Base-by-base conservation (phyloP, 1,140 invertebrate species). In the Dendrolimus kikuchii region DNA sequence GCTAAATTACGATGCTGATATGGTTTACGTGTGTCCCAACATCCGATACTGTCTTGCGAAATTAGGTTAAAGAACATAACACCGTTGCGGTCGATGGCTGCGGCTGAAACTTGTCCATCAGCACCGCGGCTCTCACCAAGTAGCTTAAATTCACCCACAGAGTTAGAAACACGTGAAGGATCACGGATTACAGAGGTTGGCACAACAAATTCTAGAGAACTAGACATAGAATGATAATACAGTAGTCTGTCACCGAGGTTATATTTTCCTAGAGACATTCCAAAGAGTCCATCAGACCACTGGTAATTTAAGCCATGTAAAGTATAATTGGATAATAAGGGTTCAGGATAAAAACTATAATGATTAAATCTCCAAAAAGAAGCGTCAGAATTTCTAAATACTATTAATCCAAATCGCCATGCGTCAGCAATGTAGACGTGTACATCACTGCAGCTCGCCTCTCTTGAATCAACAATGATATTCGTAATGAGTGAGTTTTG, bases 241-340 rank as follows among this genome's bases (percentile, higher is more conserved):
- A 95, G 66, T 0, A 90, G 88, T 39, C 91, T 86, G 49, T 94
- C 91, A 2, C 81, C 74, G 37, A 87, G 71, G 42, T 91, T 87
- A 0, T 89, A 60, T 2, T 91, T 92, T 8, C 91, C 91, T 45
- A 95, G 64, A 5, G 93, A 91, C 75, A 95, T 88, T 0, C 93
- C 93, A 62, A 95, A 95, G 10, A 95, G 81, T 2, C 94, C 94
- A 62, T 95, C 94, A 2, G 92, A 90, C 94, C 94, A 95, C 62
- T 93, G 92, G 66, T 93, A 95, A 49, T 92, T 91, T 0, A 95
- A 60, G 7, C 92, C 93, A 53, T 94, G 92, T 3, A 94, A 56
- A 36, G 92, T 91, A 57, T 91, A 92, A 61, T 91, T 91, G 0
- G 92, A 89, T 1, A 92, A 88, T 10, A 94, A 59, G 0, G 94